Base-by-base conservation (phyloP, 2,113 vertebrate species). In the Etia nguti region DNA sequence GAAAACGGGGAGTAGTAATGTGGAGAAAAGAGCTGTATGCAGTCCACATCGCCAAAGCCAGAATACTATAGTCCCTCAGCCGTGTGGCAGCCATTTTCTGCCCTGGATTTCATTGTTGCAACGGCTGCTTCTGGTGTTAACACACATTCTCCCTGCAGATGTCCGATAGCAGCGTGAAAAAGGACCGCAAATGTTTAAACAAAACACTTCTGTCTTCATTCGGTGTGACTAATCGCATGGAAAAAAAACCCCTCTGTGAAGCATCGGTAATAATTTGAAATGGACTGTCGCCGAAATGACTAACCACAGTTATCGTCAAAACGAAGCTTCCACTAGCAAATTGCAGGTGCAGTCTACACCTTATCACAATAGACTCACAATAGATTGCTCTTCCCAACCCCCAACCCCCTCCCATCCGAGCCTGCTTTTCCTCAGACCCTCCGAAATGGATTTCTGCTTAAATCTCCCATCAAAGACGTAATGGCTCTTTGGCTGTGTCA, bases 361-460 rank as follows among this genome's bases (percentile, higher is more conserved):
- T 92, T 93, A 93, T 94, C 90, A 91, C 92, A 85, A 91, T 80
- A 86, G 86, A 94, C 88, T 70, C 79, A 36, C 56, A 82, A 54
- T 86, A 84, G 60, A 91, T 83, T 88, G 82, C 83, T 86, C 82
- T 59, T 79, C 24, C 62, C 82, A 68, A 60, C 60, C 70, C 65
- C 65, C 68, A 26, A 26, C 16, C 46, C 46, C 54, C 77, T 38
- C 60, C 70, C 68, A 52, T 13, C 77, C 36, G 46, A 82, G 68
- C 55, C 83, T 12, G 56, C 83, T 80, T 85, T 83, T 43, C 87
- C 84, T 87, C 87, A 82, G 85, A 92, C 60, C 60, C 86, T 85
- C 81, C 84, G 68, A 90, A 94, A 94, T 94, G 90, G 89, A 93
- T 93, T 95, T 92, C 85, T 89, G 91, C 82, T 90, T 88, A 92